Percentiles rank a stretch among this genome's conserved stretches.
Conservation (phyloP, 1,140 invertebrate genomes). For the Anagrus nilaparvatae region DNA sequence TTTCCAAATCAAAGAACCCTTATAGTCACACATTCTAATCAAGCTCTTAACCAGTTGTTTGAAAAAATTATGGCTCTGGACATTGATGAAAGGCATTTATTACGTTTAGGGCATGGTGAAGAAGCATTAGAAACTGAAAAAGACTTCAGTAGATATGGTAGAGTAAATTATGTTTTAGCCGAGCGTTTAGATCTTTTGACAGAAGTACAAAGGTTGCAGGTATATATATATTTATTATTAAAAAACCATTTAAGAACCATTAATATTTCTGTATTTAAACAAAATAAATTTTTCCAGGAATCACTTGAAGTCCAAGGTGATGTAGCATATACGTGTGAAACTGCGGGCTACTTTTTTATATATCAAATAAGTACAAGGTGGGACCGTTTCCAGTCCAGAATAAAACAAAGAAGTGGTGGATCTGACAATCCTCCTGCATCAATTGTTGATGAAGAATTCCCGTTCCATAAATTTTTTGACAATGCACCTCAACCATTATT, state of each 20-base stretch:
- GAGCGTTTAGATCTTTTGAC: conserved; percentile 85
- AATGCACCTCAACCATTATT: conserved; percentile 92
- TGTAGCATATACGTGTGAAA: conserved; percentile 96
- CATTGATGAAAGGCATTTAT: conserved; percentile 93
- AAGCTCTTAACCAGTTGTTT: conserved; percentile 98
- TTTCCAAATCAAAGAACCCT: conserved; percentile 96
- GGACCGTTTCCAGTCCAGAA: conserved; percentile 70
- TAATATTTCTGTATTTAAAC: conserved; percentile 5
- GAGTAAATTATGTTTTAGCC: conserved; percentile 95
- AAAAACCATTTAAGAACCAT: not conserved
- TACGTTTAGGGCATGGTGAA: conserved; percentile 99
- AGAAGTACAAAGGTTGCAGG: conserved; percentile 83
- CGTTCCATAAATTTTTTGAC: conserved; percentile 84
- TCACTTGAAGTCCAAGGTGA: conserved; percentile 79
- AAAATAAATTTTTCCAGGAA: conserved; percentile 37
- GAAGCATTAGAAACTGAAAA: conserved; percentile 98
- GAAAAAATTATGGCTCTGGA: conserved; percentile 99
- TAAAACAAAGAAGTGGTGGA: conserved; percentile 43
- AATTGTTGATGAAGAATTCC: conserved; percentile 68
- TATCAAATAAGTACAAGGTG: conserved; percentile 82
- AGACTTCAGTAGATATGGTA: conserved; percentile 95
- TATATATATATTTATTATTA: conserved; percentile 20
- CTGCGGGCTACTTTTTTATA: conserved; percentile 86
- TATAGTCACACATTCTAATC: conserved; percentile 99
- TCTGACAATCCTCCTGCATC: conserved; percentile 18